Conservation (phyloP, 2,797 vertebrate species). For the Sarcoramphus papa region DNA sequence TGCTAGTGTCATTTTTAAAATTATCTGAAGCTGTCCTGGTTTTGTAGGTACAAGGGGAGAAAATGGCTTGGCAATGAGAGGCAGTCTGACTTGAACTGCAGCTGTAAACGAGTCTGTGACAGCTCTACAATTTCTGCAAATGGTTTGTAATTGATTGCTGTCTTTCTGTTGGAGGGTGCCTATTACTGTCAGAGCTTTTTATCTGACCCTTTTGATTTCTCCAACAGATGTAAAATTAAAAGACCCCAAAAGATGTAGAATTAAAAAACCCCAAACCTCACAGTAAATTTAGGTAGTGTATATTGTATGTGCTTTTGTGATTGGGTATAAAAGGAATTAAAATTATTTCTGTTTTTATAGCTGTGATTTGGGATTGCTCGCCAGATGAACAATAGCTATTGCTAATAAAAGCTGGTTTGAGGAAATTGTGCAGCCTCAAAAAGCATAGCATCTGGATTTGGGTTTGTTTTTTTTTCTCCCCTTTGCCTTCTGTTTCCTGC, state of each 20-base stretch:
- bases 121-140: constrained; percentile 74
- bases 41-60: background rate
- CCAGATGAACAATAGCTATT: constrained; percentile 7
- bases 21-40: constrained; percentile 27
- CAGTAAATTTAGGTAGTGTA: constrained; percentile 19
- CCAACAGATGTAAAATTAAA: background rate
- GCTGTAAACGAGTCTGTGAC: constrained; percentile 67
- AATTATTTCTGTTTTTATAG: constrained; percentile 2
- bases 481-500: constrained; percentile 8
- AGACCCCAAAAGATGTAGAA: background rate
- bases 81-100: constrained; percentile 61
- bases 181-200: constrained; percentile 76
- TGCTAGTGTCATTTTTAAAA: background rate
- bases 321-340: constrained; percentile 30
- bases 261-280: background rate
- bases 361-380: background rate
- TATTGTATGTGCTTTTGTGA: background rate
- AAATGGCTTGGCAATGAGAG: constrained; percentile 40
- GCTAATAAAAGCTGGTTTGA: constrained; percentile 18
- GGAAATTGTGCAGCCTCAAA: constrained; percentile 5
- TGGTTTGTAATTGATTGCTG: constrained; percentile 74
- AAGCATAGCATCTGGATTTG: constrained; percentile 27
- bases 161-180: constrained; percentile 66
- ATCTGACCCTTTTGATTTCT: constrained; percentile 60
- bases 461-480: background rate